phyloP scores from a whole-genome alignment of 2,797 vertebrate species.

The Podargus strigoides region DNA sequence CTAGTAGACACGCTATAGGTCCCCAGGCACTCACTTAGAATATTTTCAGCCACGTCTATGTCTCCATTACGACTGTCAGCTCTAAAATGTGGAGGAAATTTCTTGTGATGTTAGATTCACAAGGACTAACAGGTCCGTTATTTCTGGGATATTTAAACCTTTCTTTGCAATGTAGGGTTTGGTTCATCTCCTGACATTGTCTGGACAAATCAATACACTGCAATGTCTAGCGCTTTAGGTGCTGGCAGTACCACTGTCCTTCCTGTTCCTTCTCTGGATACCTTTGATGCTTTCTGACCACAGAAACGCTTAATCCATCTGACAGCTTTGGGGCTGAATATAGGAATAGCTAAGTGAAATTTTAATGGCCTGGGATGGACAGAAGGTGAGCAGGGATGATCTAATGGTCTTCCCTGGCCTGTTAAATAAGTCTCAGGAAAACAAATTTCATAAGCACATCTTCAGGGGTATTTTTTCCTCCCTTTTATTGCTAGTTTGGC shows the following conservation, averaged over 20 bases:
- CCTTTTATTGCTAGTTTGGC: neutral
- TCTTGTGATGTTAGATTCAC: neutral
- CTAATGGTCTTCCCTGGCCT: neutral
- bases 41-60: neutral
- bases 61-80: neutral
- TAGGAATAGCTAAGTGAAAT: neutral
- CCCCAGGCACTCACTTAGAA: neutral
- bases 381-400: neutral
- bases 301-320: neutral
- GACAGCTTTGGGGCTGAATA: neutral
- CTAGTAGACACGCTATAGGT: neutral
- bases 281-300: neutral
- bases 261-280: neutral
- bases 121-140: neutral
- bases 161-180: neutral
- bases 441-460: neutral
- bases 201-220: neutral
- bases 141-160: neutral
- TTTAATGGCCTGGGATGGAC: neutral
- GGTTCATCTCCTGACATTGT: accelerated
- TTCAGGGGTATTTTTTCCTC: neutral
- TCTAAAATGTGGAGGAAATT: neutral
- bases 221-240: neutral
- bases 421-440: neutral
- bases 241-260: too few relatives aligned